Evolutionary conservation across 2,888 invertebrate species (phyloP).

Genomic region (Acleris cristana): DNA sequence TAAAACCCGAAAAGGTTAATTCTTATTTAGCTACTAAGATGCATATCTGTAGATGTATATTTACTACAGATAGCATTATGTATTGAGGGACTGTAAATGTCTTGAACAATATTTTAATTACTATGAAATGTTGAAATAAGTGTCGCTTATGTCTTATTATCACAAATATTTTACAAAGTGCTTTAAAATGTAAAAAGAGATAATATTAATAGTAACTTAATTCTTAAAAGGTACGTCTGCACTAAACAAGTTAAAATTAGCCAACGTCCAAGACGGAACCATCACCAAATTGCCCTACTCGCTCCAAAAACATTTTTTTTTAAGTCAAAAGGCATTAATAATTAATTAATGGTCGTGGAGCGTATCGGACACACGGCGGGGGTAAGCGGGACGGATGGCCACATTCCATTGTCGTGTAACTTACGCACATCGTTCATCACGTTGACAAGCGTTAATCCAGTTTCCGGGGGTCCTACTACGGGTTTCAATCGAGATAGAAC

Average conservation of each 20-base stretch:
- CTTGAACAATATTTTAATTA: too few relatives aligned
- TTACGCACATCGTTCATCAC: slow-evolving; percentile 82
- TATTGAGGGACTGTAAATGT: too few relatives aligned
- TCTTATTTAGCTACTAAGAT: too few relatives aligned
- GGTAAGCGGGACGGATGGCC: slow-evolving; percentile 72
- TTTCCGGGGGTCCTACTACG: slow-evolving; percentile 70
- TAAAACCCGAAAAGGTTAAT: too few relatives aligned
- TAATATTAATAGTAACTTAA: too few relatives aligned
- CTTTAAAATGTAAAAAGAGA: too few relatives aligned
- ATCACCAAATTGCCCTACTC: background rate
- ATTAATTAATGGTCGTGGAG: slow-evolving; percentile 70
- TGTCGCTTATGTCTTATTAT: too few relatives aligned
- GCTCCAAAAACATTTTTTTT: slow-evolving; percentile 25
- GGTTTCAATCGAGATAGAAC: slow-evolving; percentile 23
- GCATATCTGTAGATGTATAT: too few relatives aligned
- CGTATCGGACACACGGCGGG: slow-evolving; percentile 64
- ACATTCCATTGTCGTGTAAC: slow-evolving; percentile 81
- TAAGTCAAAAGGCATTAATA: slow-evolving; percentile 60
- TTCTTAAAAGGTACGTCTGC: too few relatives aligned
- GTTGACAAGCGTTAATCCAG: slow-evolving; percentile 83
- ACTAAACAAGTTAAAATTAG: background rate
- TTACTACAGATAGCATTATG: too few relatives aligned
- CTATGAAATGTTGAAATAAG: too few relatives aligned
- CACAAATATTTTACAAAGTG: too few relatives aligned
- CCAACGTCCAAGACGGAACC: slow-evolving; percentile 9